Conservation (phyloP, 37 sponge, comb jelly and placozoan genomes). For the Amphimedon queenslandica region DNA sequence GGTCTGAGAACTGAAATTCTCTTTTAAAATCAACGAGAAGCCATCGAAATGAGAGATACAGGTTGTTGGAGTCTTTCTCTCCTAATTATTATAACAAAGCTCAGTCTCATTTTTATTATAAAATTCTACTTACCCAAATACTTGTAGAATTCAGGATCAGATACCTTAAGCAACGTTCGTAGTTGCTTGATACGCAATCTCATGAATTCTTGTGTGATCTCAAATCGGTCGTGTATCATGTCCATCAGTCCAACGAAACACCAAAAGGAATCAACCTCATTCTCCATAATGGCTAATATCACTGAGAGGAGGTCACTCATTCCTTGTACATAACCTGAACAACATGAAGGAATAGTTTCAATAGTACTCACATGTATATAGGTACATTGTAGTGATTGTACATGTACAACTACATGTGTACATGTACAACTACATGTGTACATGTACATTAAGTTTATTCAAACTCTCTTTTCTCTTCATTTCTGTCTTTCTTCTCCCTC, state of each 20-base stretch:
- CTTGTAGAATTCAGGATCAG: slow-evolving; percentile 61
- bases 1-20: slow-evolving; percentile 72
- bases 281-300: slow-evolving; percentile 82
- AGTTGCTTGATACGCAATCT: slow-evolving; percentile 61
- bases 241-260: slow-evolving; percentile 95
- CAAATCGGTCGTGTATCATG: slow-evolving; percentile 58
- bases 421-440: no score
- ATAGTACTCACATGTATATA: no score
- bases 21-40: slow-evolving; percentile 89
- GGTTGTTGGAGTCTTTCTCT: slow-evolving; percentile 61
- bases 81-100: slow-evolving; percentile 35
- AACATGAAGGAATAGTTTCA: no score
- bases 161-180: slow-evolving; percentile 56
- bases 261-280: slow-evolving; percentile 94
- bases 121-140: slow-evolving; percentile 59
- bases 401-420: no score
- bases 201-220: slow-evolving; percentile 68
- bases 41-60: slow-evolving; percentile 96
- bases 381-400: no score
- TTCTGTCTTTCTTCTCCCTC: no score
- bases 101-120: neutral
- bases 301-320: slow-evolving; percentile 99
- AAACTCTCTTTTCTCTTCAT: no score
- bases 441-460: no score
- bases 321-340: slow-evolving; percentile 97